Evolutionary conservation across 2,888 invertebrate species (phyloP).

Genomic region (Copidosoma aretas): DNA sequence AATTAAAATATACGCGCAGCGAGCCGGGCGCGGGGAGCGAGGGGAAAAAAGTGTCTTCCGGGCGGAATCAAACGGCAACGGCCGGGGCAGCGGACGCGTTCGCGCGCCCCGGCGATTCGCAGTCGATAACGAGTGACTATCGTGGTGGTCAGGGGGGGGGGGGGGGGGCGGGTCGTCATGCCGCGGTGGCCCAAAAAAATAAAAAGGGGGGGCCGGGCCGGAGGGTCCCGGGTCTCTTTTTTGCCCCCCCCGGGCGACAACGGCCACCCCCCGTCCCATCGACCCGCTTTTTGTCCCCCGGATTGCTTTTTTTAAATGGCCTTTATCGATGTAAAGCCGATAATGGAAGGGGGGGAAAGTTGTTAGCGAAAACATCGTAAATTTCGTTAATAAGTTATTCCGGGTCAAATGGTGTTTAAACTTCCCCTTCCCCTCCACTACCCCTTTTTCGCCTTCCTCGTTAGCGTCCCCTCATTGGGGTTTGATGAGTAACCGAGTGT

Average conservation of each 20-base stretch:
- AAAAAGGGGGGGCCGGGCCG: not conserved
- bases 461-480: no score
- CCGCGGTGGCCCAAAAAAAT: not conserved
- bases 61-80: no score
- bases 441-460: no score
- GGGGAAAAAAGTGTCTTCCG: no score
- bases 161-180: conserved; percentile 8
- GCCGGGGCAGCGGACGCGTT: no score
- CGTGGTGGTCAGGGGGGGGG: no score
- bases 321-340: conserved; percentile 24
- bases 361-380: conserved; percentile 25
- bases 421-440: no score
- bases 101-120: no score
- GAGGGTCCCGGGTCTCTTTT: no score
- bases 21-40: no score
- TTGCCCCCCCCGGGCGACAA: not conserved
- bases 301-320: conserved; percentile 6
- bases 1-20: no score
- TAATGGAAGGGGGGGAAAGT: conserved; percentile 22
- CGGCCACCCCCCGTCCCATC: not conserved
- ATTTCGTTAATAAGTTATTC: conserved; percentile 10
- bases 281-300: not conserved
- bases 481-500: no score
- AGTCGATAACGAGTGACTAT: not conserved
- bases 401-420: conserved; percentile 5